phyloP scores from a whole-genome alignment of 2,888 invertebrate genomes.

The Diplolepis rosae region DNA sequence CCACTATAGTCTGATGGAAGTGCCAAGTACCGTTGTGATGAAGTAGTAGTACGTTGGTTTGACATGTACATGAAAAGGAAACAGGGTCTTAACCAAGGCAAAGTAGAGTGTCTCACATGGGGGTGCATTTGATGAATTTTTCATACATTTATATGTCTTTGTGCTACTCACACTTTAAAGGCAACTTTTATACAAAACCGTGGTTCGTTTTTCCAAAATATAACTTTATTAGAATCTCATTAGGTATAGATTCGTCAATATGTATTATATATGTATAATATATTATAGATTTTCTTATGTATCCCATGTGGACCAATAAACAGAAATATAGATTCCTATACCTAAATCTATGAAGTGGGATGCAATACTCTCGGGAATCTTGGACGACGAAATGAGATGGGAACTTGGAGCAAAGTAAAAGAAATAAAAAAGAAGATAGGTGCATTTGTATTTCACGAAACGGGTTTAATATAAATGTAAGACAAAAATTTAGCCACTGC shows the following conservation, averaged over 20 bases:
- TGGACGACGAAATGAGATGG: neutral
- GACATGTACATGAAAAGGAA: conserved; percentile 10
- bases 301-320: neutral
- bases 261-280: no score
- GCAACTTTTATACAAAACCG: no score
- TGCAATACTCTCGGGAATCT: neutral
- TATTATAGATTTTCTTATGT: neutral
- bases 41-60: conserved; percentile 49
- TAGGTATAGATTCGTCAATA: no score
- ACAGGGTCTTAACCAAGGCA: neutral
- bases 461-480: neutral
- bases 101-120: neutral
- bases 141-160: no score
- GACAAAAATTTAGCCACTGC: neutral
- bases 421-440: neutral
- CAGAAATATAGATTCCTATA: neutral
- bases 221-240: no score
- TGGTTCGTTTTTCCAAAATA: no score
- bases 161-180: no score
- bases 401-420: conserved; percentile 13
- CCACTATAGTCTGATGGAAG: conserved; percentile 63
- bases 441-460: neutral
- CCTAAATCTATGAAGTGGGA: neutral
- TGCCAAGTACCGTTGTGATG: conserved; percentile 58
- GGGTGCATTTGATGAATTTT: neutral